Evolutionary conservation across 2,113 vertebrate species (phyloP).

Genomic region (Tychaedon coryphoeus): DNA sequence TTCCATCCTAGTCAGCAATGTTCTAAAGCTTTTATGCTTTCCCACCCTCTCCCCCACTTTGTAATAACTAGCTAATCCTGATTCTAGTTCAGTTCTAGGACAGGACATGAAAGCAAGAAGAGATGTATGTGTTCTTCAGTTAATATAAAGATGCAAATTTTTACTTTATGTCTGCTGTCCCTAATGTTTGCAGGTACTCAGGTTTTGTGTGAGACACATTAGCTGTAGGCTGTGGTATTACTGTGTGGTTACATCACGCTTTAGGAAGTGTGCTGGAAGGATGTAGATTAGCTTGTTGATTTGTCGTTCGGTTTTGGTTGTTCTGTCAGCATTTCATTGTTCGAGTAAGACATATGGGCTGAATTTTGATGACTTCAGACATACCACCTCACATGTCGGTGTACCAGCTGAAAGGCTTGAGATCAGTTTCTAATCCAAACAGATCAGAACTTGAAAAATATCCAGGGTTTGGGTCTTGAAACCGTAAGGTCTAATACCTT

Average conservation of each 20-base stretch:
- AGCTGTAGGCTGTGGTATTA: not conserved
- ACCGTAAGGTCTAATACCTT: not conserved
- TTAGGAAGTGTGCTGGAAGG: constrained; percentile 41
- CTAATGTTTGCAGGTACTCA: not conserved
- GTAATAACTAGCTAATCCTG: not conserved
- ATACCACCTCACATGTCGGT: not conserved
- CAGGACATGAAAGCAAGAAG: not conserved
- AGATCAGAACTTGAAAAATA: not conserved
- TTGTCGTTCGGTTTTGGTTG: not conserved
- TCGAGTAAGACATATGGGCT: not conserved
- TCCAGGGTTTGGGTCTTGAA: not conserved
- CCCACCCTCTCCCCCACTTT: not conserved
- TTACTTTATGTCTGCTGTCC: not conserved
- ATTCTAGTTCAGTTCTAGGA: not conserved
- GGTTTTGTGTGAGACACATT: not conserved
- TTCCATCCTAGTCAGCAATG: not conserved
- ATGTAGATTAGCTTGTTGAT: constrained; percentile 45
- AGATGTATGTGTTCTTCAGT: not conserved
- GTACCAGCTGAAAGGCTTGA: not conserved
- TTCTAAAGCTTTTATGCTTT: not conserved
- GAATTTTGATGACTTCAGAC: not conserved
- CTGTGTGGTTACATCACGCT: constrained; percentile 24
- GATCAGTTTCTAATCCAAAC: not conserved
- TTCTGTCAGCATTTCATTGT: not conserved
- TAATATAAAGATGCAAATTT: not conserved